These are phyloP conservation scores for Capitella teleta DNA, from an alignment of 1,140 invertebrate species.

Conservation along the genomic window DNA sequence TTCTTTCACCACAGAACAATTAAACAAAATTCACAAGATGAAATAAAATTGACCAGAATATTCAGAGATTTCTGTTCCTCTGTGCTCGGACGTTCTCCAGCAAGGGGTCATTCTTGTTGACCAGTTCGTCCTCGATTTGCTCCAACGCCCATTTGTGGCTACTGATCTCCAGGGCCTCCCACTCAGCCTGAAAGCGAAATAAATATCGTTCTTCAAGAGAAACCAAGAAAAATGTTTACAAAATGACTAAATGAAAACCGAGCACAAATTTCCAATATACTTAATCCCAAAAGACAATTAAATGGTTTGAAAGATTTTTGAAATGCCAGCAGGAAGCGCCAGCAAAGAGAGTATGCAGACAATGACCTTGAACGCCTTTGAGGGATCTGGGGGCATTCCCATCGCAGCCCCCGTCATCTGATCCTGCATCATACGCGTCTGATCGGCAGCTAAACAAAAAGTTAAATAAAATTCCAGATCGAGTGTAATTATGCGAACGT, in stretches of 20 bases:
- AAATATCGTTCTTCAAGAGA: background rate
- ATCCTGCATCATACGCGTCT: conserved; percentile 91
- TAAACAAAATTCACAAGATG: too few species aligned
- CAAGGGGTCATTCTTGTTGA: too few species aligned
- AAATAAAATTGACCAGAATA: too few species aligned
- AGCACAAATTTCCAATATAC: too few species aligned
- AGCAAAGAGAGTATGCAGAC: background rate
- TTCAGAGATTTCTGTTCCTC: too few species aligned
- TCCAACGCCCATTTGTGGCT: conserved; percentile 83
- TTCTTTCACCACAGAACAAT: too few species aligned
- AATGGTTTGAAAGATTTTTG: too few species aligned
- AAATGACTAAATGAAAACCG: too few species aligned
- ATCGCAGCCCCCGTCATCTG: conserved; percentile 95
- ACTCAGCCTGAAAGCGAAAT: conserved; percentile 60
- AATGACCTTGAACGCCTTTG: conserved; percentile 81
- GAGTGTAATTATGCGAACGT: conserved; percentile 17
- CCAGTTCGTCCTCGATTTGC: conserved; percentile 63
- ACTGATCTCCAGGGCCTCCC: conserved; percentile 94
- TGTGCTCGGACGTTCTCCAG: too few species aligned
- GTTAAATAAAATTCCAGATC: background rate
- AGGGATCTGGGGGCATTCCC: conserved; percentile 93
- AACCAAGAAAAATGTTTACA: too few species aligned
- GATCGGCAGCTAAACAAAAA: conserved; percentile 62
- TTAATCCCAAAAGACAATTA: too few species aligned
- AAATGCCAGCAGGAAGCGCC: too few species aligned